These are phyloP conservation scores for Theocolax elegans DNA, from an alignment of 1,140 invertebrate species.

Conservation along the genomic window DNA sequence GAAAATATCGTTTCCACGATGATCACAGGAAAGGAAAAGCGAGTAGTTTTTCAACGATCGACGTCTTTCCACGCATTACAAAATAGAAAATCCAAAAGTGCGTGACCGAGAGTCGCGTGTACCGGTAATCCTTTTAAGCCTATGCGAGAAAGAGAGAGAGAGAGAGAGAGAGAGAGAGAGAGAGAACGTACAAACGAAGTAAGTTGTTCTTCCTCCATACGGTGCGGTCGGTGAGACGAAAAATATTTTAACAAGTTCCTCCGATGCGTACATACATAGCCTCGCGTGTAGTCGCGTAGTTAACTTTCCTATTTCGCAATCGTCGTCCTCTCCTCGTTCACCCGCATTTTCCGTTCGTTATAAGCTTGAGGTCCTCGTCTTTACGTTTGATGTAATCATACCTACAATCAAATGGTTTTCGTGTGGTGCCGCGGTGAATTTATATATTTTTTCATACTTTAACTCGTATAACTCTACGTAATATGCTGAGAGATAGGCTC, in stretches of 20 bases:
- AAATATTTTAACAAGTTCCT: conserved; percentile 55
- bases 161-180: not conserved
- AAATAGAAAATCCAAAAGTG: conserved; percentile 44
- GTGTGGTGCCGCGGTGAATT: not conserved
- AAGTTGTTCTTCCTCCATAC: conserved; percentile 47
- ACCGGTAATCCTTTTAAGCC: conserved; percentile 42
- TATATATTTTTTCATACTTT: too few relatives aligned
- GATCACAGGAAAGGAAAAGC: too few relatives aligned
- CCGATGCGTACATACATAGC: not conserved
- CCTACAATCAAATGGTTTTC: conserved; percentile 20
- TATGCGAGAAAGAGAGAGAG: not conserved
- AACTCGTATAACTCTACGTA: too few relatives aligned
- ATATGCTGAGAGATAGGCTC: too few relatives aligned
- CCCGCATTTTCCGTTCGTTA: not conserved
- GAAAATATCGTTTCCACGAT: too few relatives aligned
- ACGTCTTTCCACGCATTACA: not conserved
- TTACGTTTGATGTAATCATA: conserved; percentile 31
- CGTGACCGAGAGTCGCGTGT: conserved; percentile 53
- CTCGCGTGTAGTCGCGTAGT: conserved; percentile 49
- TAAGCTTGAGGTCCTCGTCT: not conserved
- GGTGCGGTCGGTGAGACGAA: conserved; percentile 42
- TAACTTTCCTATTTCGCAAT: conserved; percentile 43
- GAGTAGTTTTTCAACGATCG: too few relatives aligned
- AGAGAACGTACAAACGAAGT: conserved; percentile 30
- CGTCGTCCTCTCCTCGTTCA: not conserved